A percentile compares a stretch with the other conserved stretches of the same genome.
phyloP scores from a whole-genome alignment of 2,113 vertebrate genomes.

The Aleadryas rufinucha region DNA sequence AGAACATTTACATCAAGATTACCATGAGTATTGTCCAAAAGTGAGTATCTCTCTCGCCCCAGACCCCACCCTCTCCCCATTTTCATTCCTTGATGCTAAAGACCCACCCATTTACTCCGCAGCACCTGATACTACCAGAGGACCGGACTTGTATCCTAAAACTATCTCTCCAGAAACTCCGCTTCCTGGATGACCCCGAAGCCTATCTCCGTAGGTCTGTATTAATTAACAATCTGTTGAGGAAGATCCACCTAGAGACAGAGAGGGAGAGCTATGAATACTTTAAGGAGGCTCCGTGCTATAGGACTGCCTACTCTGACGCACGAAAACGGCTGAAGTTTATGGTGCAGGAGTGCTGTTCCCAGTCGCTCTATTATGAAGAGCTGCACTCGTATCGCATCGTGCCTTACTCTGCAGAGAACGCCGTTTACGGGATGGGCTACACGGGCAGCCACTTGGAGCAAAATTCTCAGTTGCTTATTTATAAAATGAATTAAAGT shows the following conservation, averaged over 20 bases:
- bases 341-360: constrained; percentile 89
- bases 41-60: constrained; percentile 64
- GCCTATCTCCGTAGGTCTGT: constrained; percentile 93
- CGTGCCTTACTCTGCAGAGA: constrained; percentile 84
- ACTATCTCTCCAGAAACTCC: constrained; percentile 95
- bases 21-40: constrained; percentile 95
- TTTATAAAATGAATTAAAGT: constrained; percentile 89
- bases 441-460: constrained; percentile 79
- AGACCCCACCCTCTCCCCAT: neutral
- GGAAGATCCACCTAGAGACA: constrained; percentile 93
- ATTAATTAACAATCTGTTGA: constrained; percentile 98
- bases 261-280: constrained; percentile 84
- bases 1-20: constrained; percentile 93
- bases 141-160: constrained; percentile 95
- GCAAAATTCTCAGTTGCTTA: constrained; percentile 85
- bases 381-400: constrained; percentile 88
- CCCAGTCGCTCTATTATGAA: constrained; percentile 84
- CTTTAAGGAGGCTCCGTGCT: constrained; percentile 76
- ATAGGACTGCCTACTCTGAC: constrained; percentile 76
- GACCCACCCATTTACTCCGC: neutral
- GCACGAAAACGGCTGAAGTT: constrained; percentile 90
- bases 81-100: neutral
- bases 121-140: constrained; percentile 96
- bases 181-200: constrained; percentile 95
- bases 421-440: constrained; percentile 83